These are phyloP conservation scores for Donacobius atricapilla DNA, from an alignment of 2,113 vertebrate species.

Conservation along the genomic window DNA sequence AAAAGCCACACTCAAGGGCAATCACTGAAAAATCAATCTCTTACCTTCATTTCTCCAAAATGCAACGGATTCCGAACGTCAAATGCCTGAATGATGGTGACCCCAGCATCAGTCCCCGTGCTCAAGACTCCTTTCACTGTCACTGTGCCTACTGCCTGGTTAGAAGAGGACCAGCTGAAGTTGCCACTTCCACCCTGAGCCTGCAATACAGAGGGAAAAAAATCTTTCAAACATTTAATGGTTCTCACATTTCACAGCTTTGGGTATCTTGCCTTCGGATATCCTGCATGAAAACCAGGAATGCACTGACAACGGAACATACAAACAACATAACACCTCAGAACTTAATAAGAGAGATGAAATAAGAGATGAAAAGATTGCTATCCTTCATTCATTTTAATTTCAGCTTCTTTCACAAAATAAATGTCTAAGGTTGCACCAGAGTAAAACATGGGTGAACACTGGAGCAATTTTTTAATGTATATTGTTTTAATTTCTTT, in stretches of 20 bases:
- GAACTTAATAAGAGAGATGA: neutral
- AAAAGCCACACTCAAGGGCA: neutral
- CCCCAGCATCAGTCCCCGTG: conserved; percentile 84
- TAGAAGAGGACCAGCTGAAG: conserved; percentile 92
- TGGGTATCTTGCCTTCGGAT: neutral
- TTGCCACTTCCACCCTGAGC: conserved; percentile 92
- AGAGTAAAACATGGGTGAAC: neutral
- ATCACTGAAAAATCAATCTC: neutral
- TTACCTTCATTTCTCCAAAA: conserved; percentile 90
- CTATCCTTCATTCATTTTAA: neutral
- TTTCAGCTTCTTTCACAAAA: neutral
- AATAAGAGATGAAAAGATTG: neutral
- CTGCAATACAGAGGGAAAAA: conserved; percentile 46
- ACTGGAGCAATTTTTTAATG: neutral
- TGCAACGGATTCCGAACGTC: conserved; percentile 88
- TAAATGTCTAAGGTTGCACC: neutral
- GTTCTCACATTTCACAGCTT: neutral
- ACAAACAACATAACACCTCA: neutral
- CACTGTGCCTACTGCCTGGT: conserved; percentile 83
- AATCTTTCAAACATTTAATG: neutral
- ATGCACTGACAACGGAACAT: neutral
- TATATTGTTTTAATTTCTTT: neutral
- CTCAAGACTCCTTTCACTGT: conserved; percentile 91
- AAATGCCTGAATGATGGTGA: conserved; percentile 83
- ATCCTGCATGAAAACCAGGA: neutral